Evolutionary conservation across 2,797 vertebrate genomes (phyloP), one percentile per base, ranked within the genome.

Genomic region (Melanotaenia nigrans): DNA sequence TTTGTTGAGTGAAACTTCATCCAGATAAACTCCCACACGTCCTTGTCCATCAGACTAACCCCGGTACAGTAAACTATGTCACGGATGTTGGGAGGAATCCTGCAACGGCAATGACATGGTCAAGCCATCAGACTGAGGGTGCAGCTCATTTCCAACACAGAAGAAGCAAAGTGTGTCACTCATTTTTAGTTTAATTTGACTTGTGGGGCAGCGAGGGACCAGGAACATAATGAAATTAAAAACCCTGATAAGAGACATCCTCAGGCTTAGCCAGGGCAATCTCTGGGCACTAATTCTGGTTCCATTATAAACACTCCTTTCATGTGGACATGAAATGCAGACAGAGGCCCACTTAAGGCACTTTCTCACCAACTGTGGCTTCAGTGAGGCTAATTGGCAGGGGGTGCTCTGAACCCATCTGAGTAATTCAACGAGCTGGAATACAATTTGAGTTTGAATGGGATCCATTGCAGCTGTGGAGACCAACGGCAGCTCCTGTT

Each of bases 21-120:
- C 97, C 97, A 99, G 87, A 99, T 97, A 87, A 99, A 99, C 86
- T 99, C 98, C 98, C 98, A 99, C 73, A 99, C 97, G 65, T 99
- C 97, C 91, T 99, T 97, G 80, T 99, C 98, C 94, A 99, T 96
- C 79, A 99, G 89, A 0, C 97, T 98, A 68, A 99, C 97, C 61
- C 97, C 98, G 0, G 97, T 98, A 87, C 98, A 99, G 93, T 99
- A 99, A 7, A 99, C 97, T 0, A 99, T 96, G 92, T 99, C 98
- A 86, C 97, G 93, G 71, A 99, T 96, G 61, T 99, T 99, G 12
- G 97, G 96, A 53, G 97, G 97, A 74, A 99, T 99, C 94, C 97
- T 99, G 64, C 38, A 11, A 54, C 22, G 10, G 18, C 22, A 38
- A 22, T 70, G 1, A 75, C 45, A 70, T 16, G 32, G 40, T 13